Base-by-base conservation (phyloP, 2,888 invertebrate genomes). In the Cheilosia grossa region DNA sequence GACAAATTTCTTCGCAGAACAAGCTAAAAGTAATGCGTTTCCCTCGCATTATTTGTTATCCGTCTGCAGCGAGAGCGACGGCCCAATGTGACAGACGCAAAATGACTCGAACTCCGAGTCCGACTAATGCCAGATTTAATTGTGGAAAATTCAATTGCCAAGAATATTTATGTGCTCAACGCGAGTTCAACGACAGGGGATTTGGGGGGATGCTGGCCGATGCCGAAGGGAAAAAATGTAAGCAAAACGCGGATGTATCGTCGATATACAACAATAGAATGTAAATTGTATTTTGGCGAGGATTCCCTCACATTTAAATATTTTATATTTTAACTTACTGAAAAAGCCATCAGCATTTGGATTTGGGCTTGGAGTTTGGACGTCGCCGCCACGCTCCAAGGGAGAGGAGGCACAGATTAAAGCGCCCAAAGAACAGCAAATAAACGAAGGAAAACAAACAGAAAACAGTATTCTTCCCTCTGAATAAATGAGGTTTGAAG, bases 401-500 rank as follows among this genome's bases (percentile, higher is more conserved):
- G 37, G 61, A 61, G 42, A 67, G 15, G 53, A 42, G 53, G 2
- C 44, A 5, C 30, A 51, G 61, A 78, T 78, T 70, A 54, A 44
- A 69, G 42, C 40, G 56, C 44, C 63, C 61, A 49, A 70, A 63
- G 15, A 40, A 54, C 51, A 51, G 66, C 24, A 54, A 21, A 54
- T 27, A 27, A 6, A 6, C 27, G 51, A 69, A 3, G 19, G 17
- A 47, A 64, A 74, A 49, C 40, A 37, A 63, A 42, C 56, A 44
- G 44, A 44, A 56, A 53, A 42, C 30, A 10, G 42, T 33, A 30
- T 58, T 49, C 47, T 70, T 67, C 56, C 0, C 59, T 49, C 67
- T 63, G 73, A 79, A 78, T 79, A 83, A 79, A 83, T 83, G 78
- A 74, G 67, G 78, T 83, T 83, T 83, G 64, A 83, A 83, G 78